Percentiles rank a stretch among this genome's conserved stretches.
Conservation (phyloP, 1,140 invertebrate genomes). For the Drosophila virilis region DNA sequence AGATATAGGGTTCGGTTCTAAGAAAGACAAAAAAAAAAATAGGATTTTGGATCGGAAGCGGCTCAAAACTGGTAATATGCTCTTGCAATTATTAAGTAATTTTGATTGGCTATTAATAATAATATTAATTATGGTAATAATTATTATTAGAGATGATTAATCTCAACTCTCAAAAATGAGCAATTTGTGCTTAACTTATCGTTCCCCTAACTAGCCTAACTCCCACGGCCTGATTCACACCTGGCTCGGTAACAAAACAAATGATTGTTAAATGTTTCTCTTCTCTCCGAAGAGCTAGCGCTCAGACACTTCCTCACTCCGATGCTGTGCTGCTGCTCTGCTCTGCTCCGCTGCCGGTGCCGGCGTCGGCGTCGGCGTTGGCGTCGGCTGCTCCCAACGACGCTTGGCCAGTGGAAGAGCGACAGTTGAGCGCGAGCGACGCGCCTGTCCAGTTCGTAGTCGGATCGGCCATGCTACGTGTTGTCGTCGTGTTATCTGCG, state of each 20-base stretch:
- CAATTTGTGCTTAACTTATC: no score
- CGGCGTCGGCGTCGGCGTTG: not conserved
- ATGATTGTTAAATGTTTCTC: not conserved
- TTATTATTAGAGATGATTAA: no score
- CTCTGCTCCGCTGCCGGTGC: no score
- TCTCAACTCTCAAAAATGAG: no score
- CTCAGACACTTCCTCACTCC: not conserved
- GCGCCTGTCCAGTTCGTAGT: constrained; percentile 30
- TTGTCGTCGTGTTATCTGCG: constrained; percentile 4
- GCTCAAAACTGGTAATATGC: no score
- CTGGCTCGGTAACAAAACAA: not conserved
- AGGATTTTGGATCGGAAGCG: no score
- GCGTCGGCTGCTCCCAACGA: not conserved
- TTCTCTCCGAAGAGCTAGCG: not conserved
- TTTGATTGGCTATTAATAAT: no score
- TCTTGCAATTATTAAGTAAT: no score
- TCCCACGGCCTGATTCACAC: not conserved
- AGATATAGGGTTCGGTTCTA: no score
- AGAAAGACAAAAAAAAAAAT: no score
- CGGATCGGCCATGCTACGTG: constrained; percentile 49
- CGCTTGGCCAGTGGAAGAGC: constrained; percentile 11
- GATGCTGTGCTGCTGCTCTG: not conserved
- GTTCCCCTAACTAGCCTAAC: no score
- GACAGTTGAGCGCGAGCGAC: constrained; percentile 39
- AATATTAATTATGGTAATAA: no score